Percentiles rank a stretch among this genome's conserved stretches.
Evolutionary conservation across 2,113 vertebrate species (phyloP).

Genomic region (Salvelinus fontinalis): DNA sequence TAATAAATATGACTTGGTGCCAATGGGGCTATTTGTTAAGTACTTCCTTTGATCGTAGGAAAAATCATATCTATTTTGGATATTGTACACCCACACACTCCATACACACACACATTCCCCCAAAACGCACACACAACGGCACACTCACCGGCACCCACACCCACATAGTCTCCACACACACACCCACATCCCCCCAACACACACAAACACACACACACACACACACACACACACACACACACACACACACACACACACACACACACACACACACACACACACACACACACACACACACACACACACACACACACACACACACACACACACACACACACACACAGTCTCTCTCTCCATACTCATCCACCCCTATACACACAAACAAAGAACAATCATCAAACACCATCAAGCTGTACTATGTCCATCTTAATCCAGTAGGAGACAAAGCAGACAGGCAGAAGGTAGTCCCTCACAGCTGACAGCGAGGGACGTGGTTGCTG

Average conservation of each 20-base stretch:
- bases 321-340: neutral
- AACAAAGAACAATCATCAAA: constrained; percentile 29
- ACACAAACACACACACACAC: neutral
- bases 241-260: neutral
- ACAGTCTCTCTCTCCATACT: neutral
- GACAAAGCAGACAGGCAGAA: constrained; percentile 27
- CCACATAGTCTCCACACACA: neutral
- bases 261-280: neutral
- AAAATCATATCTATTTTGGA: no score
- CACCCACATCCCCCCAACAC: neutral
- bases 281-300: no score
- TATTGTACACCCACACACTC: no score
- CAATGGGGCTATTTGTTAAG: neutral
- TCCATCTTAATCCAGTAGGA: constrained; percentile 49
- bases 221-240: neutral
- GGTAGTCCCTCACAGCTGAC: constrained; percentile 35
- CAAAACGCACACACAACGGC: neutral
- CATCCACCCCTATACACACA: neutral
- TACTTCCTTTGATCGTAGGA: neutral
- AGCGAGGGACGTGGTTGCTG: constrained; percentile 55
- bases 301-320: neutral
- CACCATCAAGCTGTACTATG: constrained; percentile 19
- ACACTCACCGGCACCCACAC: neutral
- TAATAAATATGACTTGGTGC: neutral
- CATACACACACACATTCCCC: no score